These are phyloP conservation scores for Sinonovacula constricta DNA, from an alignment of 1,140 invertebrate genomes.

Conservation along the genomic window DNA sequence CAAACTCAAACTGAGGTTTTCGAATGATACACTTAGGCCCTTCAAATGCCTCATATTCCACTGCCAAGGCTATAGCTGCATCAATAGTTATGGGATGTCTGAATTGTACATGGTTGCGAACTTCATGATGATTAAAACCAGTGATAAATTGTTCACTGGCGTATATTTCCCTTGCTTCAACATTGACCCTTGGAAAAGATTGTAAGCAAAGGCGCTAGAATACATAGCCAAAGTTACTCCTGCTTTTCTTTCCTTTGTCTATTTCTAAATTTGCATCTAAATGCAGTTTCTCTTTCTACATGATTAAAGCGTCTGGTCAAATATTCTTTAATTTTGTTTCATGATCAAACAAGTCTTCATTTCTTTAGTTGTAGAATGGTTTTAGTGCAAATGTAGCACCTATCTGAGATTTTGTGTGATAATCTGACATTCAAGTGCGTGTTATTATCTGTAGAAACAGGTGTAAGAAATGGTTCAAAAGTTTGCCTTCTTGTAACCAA, in stretches of 20 bases:
- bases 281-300: slow-evolving; percentile 32
- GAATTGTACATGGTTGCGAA: slow-evolving; percentile 37
- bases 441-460: too few species aligned
- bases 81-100: slow-evolving; percentile 18
- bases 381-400: too few species aligned
- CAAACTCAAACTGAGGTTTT: neutral
- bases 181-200: slow-evolving; percentile 22
- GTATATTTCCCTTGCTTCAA: slow-evolving; percentile 24
- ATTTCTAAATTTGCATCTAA: slow-evolving; percentile 43
- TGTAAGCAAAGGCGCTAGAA: neutral
- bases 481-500: too few species aligned
- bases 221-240: slow-evolving; percentile 29
- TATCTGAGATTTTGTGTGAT: too few species aligned
- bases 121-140: slow-evolving; percentile 16
- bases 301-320: slow-evolving; percentile 40
- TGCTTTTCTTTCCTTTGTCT: slow-evolving; percentile 2
- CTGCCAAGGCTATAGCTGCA: slow-evolving; percentile 30
- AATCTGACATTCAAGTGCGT: too few species aligned
- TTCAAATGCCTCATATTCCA: too few species aligned
- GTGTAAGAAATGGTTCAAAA: too few species aligned
- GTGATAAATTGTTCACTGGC: slow-evolving; percentile 32
- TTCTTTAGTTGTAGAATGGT: too few species aligned
- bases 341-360: too few species aligned
- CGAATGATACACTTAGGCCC: slow-evolving; percentile 42
- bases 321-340: too few species aligned